These are phyloP conservation scores for Brienomyrus brachyistius DNA, from an alignment of 2,113 vertebrate species.

Conservation along the genomic window DNA sequence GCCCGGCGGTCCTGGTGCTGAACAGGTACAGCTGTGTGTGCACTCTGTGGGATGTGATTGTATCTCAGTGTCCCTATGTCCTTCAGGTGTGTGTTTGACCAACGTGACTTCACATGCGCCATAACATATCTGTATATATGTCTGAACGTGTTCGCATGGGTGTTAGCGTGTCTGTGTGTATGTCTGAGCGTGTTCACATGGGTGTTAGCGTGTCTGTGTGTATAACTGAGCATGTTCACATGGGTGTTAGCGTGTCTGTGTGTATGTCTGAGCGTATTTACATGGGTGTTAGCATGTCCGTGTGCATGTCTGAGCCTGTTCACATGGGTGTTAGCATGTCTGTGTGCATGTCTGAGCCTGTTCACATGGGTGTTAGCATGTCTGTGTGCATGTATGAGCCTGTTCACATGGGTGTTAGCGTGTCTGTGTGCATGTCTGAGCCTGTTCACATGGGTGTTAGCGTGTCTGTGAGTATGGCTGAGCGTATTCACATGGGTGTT, in stretches of 20 bases:
- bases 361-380: slow-evolving; percentile 19
- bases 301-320: neutral
- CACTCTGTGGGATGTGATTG: slow-evolving; percentile 48
- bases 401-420: neutral
- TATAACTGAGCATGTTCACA: too few species aligned
- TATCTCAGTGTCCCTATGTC: slow-evolving; percentile 49
- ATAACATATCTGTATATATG: neutral
- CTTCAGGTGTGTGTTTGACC: neutral
- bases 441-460: slow-evolving; percentile 16
- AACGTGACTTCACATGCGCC: neutral
- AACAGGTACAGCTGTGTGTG: slow-evolving; percentile 52
- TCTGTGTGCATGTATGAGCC: neutral
- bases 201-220: neutral
- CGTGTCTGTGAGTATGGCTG: slow-evolving; percentile 36
- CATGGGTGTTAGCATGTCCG: slow-evolving; percentile 24
- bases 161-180: slow-evolving; percentile 22
- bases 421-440: neutral
- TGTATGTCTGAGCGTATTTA: neutral
- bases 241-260: neutral
- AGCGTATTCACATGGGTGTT: slow-evolving; percentile 23
- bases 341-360: neutral
- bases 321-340: slow-evolving; percentile 20
- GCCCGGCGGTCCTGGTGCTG: slow-evolving; percentile 51
- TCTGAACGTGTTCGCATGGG: neutral
- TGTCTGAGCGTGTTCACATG: neutral